These are phyloP conservation scores for Taurulus bubalis DNA, from an alignment of 2,113 vertebrate genomes.

Conservation along the genomic window DNA sequence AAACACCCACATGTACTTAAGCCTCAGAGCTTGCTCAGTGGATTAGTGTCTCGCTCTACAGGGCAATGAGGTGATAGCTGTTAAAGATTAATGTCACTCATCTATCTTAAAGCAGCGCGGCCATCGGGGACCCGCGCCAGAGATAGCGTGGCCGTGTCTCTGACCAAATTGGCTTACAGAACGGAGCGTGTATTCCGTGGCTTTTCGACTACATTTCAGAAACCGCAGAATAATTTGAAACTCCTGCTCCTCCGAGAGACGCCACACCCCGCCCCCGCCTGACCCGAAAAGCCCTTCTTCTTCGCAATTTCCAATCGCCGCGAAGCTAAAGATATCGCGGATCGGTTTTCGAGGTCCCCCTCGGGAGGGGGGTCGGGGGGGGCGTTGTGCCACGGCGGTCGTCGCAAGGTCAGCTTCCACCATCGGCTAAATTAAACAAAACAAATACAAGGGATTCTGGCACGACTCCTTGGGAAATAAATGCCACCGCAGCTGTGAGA, in stretches of 20 bases:
- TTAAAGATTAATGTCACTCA: slow-evolving; percentile 42
- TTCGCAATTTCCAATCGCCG: slow-evolving; percentile 43
- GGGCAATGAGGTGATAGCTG: slow-evolving; percentile 36
- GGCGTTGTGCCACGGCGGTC: slow-evolving; percentile 39
- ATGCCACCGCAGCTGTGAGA: slow-evolving; percentile 56
- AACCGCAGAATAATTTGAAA: slow-evolving; percentile 46
- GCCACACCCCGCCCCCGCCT: no score
- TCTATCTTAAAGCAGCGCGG: slow-evolving; percentile 44
- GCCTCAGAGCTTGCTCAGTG: slow-evolving; percentile 13
- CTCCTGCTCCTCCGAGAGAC: slow-evolving; percentile 36
- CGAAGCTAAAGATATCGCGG: slow-evolving; percentile 40
- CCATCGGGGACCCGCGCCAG: slow-evolving; percentile 22
- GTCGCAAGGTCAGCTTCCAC: slow-evolving; percentile 51
- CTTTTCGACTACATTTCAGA: slow-evolving; percentile 31
- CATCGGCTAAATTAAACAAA: slow-evolving; percentile 63
- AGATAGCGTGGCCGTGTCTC: slow-evolving; percentile 31
- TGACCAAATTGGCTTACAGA: slow-evolving; percentile 25
- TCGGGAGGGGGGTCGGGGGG: no score
- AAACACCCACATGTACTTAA: slow-evolving; percentile 8
- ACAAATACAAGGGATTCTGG: slow-evolving; percentile 58
- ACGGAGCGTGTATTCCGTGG: slow-evolving; percentile 37
- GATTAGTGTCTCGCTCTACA: slow-evolving; percentile 31
- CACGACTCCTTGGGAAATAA: slow-evolving; percentile 54
- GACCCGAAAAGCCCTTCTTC: slow-evolving; percentile 23
- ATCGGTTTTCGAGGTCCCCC: slow-evolving; percentile 36